Conservation (phyloP, 2,797 vertebrate species). For the Sitta carolinensis region DNA sequence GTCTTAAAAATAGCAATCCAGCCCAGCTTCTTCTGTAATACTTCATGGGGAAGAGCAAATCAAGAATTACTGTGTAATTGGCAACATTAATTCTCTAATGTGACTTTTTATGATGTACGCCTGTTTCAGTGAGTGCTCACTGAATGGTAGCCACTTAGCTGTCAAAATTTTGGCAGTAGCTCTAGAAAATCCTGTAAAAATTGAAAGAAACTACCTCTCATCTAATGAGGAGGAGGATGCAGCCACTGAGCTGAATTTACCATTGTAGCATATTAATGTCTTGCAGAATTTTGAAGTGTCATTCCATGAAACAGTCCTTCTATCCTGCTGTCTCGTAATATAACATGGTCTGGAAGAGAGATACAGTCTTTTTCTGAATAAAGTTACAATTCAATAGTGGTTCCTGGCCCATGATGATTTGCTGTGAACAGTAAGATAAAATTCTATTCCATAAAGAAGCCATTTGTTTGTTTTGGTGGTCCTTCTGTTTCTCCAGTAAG, state of each 20-base stretch:
- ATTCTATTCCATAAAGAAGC: not conserved
- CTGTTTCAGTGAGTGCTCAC: not conserved
- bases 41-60: not conserved
- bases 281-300: not conserved
- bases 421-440: not conserved
- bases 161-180: slow-evolving; percentile 30
- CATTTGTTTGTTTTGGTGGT: not conserved
- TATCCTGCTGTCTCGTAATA: not conserved
- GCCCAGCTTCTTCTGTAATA: not conserved
- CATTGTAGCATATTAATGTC: not conserved
- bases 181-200: not conserved
- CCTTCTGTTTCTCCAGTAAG: not conserved
- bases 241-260: not conserved
- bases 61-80: not conserved
- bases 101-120: not conserved
- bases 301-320: not conserved
- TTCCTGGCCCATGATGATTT: not conserved
- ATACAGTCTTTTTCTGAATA: not conserved
- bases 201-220: not conserved
- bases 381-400: not conserved
- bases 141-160: slow-evolving; percentile 5
- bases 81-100: not conserved
- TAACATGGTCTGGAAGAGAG: not conserved
- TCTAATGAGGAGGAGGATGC: not conserved
- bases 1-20: not conserved